Conservation (phyloP, 2,113 vertebrate species). For the Telmatochromis sp. region DNA sequence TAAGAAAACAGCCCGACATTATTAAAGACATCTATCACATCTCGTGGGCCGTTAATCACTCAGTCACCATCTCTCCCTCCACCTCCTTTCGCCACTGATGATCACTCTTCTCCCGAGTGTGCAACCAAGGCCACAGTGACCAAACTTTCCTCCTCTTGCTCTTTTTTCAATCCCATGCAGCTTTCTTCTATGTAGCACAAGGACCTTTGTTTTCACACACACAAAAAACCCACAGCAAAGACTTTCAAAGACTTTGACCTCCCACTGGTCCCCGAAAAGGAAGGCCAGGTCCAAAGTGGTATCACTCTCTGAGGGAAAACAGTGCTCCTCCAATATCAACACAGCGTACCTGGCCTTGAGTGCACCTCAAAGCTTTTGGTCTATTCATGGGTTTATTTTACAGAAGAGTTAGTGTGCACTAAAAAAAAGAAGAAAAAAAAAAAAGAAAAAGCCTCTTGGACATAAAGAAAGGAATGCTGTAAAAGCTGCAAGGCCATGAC, state of each 20-base stretch:
- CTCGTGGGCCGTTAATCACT: slow-evolving; percentile 33
- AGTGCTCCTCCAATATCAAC: slow-evolving; percentile 19
- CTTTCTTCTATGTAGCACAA: slow-evolving; percentile 47
- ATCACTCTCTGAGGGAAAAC: not conserved
- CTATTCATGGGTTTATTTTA: slow-evolving; percentile 38
- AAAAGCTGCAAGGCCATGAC: slow-evolving; percentile 33
- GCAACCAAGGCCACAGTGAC: slow-evolving; percentile 14
- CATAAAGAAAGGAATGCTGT: slow-evolving; percentile 51
- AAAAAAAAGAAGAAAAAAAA: not conserved
- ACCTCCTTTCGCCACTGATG: not conserved
- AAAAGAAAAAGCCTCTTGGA: slow-evolving; percentile 1
- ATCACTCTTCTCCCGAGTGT: slow-evolving; percentile 51
- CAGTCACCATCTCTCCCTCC: slow-evolving; percentile 6
- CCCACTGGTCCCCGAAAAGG: not conserved
- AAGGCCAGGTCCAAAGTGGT: slow-evolving; percentile 24
- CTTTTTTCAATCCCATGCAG: not conserved
- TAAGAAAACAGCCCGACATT: slow-evolving; percentile 55
- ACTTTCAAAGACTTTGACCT: slow-evolving; percentile 12
- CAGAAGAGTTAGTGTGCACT: not conserved
- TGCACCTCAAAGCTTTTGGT: slow-evolving; percentile 33
- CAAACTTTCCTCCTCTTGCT: not conserved
- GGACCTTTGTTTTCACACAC: slow-evolving; percentile 66
- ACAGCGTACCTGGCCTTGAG: slow-evolving; percentile 38
- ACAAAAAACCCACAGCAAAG: not conserved
- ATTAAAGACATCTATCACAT: slow-evolving; percentile 73